phyloP scores from a whole-genome alignment of 2,113 vertebrate genomes.

The Psammodynastes pulverulentus region DNA sequence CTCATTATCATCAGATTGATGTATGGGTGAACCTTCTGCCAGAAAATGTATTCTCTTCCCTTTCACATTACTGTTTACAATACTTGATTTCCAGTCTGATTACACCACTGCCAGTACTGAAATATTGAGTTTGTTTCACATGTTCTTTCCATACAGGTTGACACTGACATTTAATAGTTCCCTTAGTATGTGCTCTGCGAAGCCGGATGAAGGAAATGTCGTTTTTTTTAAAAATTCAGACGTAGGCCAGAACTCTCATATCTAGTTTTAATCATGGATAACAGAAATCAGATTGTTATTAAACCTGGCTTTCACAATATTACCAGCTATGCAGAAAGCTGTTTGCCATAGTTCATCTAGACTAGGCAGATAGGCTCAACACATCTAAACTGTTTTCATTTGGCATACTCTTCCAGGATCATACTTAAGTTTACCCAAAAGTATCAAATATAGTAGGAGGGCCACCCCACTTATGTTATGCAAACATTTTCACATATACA shows the following conservation, averaged over 20 bases:
- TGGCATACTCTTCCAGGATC: neutral
- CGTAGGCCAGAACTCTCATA: neutral
- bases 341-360: neutral
- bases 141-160: neutral
- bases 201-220: neutral
- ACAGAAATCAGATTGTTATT: neutral
- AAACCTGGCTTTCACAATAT: neutral
- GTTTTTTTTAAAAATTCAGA: too few relatives aligned
- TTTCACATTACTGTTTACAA: neutral
- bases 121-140: neutral
- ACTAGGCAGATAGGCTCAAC: neutral
- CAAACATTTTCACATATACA: neutral
- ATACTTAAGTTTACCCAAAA: neutral
- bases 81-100: neutral
- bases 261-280: neutral
- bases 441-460: neutral
- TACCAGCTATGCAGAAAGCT: neutral
- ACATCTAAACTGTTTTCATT: neutral
- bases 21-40: neutral
- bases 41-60: neutral
- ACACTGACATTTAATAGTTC: neutral
- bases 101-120: neutral
- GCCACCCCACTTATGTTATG: neutral
- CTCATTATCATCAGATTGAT: neutral
- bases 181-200: neutral